A percentile compares a stretch with the other conserved stretches of the same genome.
Conservation (phyloP, 1,140 invertebrate species). For the Nymphalis io region DNA sequence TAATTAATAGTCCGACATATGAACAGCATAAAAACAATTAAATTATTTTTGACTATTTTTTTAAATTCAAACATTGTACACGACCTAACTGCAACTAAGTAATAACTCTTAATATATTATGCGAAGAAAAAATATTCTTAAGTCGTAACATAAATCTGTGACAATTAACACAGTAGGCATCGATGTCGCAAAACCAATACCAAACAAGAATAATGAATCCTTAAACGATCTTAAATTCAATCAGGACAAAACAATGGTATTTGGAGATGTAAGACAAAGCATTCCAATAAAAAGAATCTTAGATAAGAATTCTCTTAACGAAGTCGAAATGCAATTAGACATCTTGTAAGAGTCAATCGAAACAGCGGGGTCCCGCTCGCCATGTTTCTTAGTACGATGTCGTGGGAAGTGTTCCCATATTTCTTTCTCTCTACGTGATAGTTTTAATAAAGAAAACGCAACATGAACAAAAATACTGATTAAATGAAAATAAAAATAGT, state of each 20-base stretch:
- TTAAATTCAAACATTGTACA: too few species aligned
- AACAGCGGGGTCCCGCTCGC: constrained; percentile 50
- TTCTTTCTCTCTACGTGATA: constrained; percentile 27
- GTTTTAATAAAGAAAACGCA: constrained; percentile 19
- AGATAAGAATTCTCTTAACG: constrained; percentile 51
- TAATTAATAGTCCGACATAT: too few species aligned
- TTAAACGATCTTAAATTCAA: constrained; percentile 35
- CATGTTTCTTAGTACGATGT: constrained; percentile 33
- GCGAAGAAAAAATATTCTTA: constrained; percentile 3
- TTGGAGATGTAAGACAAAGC: constrained; percentile 40
- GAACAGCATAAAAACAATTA: too few species aligned
- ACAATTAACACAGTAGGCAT: constrained; percentile 28
- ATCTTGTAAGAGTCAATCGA: constrained; percentile 44
- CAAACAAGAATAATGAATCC: constrained; percentile 19
- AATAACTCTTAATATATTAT: too few species aligned
- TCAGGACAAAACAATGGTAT: constrained; percentile 24
- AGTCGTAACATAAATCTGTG: constrained; percentile 14
- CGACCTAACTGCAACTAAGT: too few species aligned
- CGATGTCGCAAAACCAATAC: constrained; percentile 16
- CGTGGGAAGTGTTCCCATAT: constrained; percentile 33
- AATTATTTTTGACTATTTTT: too few species aligned
- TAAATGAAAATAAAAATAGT: background rate
- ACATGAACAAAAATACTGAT: constrained; percentile 13
- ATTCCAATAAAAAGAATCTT: constrained; percentile 41
- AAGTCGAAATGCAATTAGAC: constrained; percentile 50